Conservation (phyloP, 2,113 vertebrate genomes). For the Chelonoidis abingdonii region DNA sequence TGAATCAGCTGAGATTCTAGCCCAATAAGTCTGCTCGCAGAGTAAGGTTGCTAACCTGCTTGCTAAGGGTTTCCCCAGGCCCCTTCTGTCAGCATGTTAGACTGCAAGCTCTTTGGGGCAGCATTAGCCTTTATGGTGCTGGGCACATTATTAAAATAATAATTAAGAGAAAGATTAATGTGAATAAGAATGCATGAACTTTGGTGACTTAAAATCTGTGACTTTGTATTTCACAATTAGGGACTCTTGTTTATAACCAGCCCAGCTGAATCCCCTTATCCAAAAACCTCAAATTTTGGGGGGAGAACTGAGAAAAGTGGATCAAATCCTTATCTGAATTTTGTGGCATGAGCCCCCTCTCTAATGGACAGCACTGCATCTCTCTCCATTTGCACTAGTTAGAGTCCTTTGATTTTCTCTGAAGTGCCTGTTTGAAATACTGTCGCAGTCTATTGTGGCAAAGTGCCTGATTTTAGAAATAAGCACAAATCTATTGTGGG, state of each 20-base stretch:
- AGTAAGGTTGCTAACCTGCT: neutral
- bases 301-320: neutral
- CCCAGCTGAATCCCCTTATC: neutral
- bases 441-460: neutral
- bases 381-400: neutral
- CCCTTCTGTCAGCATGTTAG: neutral
- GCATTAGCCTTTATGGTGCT: neutral
- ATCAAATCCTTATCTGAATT: neutral
- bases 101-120: neutral
- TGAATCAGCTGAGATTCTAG: neutral
- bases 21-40: neutral
- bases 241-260: neutral
- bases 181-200: neutral
- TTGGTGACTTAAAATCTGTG: neutral
- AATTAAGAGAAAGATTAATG: neutral
- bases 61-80: neutral
- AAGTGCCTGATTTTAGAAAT: neutral
- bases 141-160: neutral
- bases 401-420: neutral
- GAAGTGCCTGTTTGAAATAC: neutral
- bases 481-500: neutral
- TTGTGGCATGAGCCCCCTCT: neutral
- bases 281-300: neutral
- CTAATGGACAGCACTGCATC: neutral
- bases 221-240: neutral